Evolutionary conservation across 2,888 invertebrate species (phyloP), one percentile per base, ranked within the genome.

Genomic region (Theodoxus fluviatilis): DNA sequence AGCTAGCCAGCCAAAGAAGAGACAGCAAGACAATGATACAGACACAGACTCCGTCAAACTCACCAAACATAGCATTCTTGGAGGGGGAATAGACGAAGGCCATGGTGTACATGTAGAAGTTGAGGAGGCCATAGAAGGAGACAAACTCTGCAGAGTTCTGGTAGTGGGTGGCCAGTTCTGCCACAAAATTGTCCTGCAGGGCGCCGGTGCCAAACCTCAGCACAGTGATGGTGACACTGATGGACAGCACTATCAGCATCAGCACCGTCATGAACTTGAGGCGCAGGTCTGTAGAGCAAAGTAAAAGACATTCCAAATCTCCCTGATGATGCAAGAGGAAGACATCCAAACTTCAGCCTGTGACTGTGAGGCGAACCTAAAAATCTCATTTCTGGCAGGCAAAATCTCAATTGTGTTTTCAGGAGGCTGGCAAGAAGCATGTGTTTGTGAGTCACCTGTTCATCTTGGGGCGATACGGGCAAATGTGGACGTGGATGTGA

Each of bases 111-210:
- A 97, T 88, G 87, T 97, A 96, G 87, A 96, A 94, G 89, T 98
- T 98, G 69, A 96, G 90, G 59, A 97, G 90, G 35, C 96, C 95
- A 86, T 97, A 97, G 78, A 96, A 93, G 3, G 95, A 93, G 93
- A 98, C 95, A 88, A 98, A 98, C 77, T 97, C 95, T 7, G 94
- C 95, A 0, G 96, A 96, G 78, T 94, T 96, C 80, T 92, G 92
- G 87, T 96, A 95, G 84, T 93, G 93, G 49, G 94, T 93, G 31
- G 93, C 92, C 28, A 96, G 90, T 72, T 94, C 92, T 12, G 95
- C 92, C 0, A 96, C 95, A 90, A 97, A 97, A 88, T 95, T 95
- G 87, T 97, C 96, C 87, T 97, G 95, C 69, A 97, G 88, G 12
- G 94, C 92, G 18, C 93, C 94, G 65, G 94, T 92, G 3, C 97